Base-by-base conservation (phyloP, 2,888 invertebrate species). In the Ichneumoninae sp. region DNA sequence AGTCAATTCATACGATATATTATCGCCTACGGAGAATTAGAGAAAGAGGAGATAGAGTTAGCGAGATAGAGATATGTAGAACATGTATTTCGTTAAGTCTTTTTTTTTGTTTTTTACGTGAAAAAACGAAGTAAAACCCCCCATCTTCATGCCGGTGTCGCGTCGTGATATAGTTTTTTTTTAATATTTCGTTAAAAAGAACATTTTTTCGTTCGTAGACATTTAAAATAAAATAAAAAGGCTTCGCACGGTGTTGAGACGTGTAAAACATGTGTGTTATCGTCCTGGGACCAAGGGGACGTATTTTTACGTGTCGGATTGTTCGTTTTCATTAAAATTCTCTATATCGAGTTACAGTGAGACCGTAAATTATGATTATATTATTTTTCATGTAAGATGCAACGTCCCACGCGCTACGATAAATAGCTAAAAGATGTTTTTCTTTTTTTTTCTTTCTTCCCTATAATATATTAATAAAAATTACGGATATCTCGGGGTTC, bases 381-480 rank as follows among this genome's bases (percentile, higher is more conserved):
- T 50, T 81, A 86, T 85, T 74, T 82, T 82, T 72, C 81, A 82
- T 82, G 76, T 70, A 87, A 86, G 78, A 77, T 78, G 84, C 62
- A 86, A 84, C 86, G 70, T 83, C 71, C 22, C 75, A 81, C 75
- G 80, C 77, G 77, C 84, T 88, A 86, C 80, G 65, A 85, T 74
- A 74, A 85, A 85, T 84, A 79, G 74, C 80, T 82, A 87, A 69
- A 82, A 82, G 79, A 74, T 74, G 22, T 71, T 82, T 80, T 40
- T 79, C 84, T 83, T 75, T 44, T 77, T 54, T 54, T 87, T 77
- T 87, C 86, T 86, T 86, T 89, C 88, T 88, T 89, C 54, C 76
- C 87, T 87, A 88, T 86, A 87, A 88, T 88, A 88, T 89, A 90
- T 90, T 88, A 90, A 90, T 92, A 92, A 90, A 92, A 92, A 91